phyloP scores from a whole-genome alignment of 2,113 vertebrate genomes.

The Cairina moschata region DNA sequence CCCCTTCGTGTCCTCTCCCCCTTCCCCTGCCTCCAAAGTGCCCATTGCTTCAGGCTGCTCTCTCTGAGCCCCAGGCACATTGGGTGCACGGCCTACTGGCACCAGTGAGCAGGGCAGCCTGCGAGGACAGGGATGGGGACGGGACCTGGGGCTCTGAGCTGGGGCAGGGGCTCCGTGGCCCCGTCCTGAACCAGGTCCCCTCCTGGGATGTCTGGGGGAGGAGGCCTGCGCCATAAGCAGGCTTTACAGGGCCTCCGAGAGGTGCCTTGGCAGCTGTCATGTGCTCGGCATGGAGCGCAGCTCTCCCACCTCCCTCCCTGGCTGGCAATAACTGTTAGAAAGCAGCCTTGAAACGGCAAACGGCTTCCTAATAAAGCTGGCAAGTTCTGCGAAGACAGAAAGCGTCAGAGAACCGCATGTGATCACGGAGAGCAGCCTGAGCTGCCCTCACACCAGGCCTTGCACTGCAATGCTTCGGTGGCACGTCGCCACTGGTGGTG shows the following conservation, averaged over 20 bases:
- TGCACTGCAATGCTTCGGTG: background rate
- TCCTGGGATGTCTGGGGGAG: background rate
- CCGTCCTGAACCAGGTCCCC: background rate
- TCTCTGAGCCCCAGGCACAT: background rate
- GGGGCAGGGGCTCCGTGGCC: background rate
- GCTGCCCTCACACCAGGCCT: background rate
- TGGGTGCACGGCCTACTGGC: accelerated
- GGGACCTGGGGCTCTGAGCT: background rate
- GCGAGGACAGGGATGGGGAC: background rate
- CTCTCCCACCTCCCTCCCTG: background rate
- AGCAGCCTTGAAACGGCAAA: slow-evolving; percentile 54
- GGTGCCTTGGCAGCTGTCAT: slow-evolving; percentile 50
- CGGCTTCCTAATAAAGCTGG: slow-evolving; percentile 47
- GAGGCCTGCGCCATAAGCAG: background rate
- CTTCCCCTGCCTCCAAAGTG: background rate
- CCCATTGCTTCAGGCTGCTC: background rate
- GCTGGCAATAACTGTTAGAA: background rate
- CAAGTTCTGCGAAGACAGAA: background rate
- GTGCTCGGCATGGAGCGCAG: background rate
- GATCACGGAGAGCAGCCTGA: background rate
- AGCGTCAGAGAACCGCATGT: accelerated
- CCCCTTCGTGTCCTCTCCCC: background rate
- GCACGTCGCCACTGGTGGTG: accelerated
- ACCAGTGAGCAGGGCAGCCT: background rate
- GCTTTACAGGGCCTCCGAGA: slow-evolving; percentile 34